Evolutionary conservation across 2,113 vertebrate genomes (phyloP).

Genomic region (Terrapene triunguis): DNA sequence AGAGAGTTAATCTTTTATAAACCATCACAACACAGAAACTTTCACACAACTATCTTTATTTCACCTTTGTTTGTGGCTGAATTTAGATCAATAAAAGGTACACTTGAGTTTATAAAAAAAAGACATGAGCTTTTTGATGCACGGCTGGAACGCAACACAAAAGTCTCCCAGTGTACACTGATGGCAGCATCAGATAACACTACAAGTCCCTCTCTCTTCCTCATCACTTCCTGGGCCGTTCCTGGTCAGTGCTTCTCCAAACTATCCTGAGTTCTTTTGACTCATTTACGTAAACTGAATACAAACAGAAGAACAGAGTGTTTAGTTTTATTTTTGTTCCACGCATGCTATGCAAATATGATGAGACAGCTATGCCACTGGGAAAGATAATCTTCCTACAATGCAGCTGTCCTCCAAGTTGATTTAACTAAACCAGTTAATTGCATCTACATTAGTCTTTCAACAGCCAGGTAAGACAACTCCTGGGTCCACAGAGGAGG

Average conservation of each 20-base stretch:
- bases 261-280: constrained; percentile 9
- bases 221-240: constrained; percentile 43
- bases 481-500: neutral
- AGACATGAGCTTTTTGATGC: constrained; percentile 44
- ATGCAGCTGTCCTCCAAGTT: neutral
- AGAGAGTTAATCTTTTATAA: constrained; percentile 58
- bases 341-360: constrained; percentile 39
- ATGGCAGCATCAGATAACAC: constrained; percentile 29
- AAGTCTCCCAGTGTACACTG: constrained; percentile 16
- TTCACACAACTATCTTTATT: constrained; percentile 77
- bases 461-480: constrained; percentile 6
- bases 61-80: constrained; percentile 59
- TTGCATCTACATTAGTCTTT: neutral
- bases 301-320: constrained; percentile 62
- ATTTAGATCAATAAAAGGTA: constrained; percentile 67
- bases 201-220: constrained; percentile 11
- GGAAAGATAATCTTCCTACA: constrained; percentile 13
- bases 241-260: constrained; percentile 14
- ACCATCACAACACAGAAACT: constrained; percentile 67
- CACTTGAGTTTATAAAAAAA: constrained; percentile 19
- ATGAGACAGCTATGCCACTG: neutral
- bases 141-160: constrained; percentile 37
- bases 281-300: constrained; percentile 43
- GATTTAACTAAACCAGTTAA: neutral
- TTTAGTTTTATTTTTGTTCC: constrained; percentile 19